Evolutionary conservation across 1,140 invertebrate species (phyloP), one percentile per base, ranked within the genome.

Genomic region (Diprion similis): DNA sequence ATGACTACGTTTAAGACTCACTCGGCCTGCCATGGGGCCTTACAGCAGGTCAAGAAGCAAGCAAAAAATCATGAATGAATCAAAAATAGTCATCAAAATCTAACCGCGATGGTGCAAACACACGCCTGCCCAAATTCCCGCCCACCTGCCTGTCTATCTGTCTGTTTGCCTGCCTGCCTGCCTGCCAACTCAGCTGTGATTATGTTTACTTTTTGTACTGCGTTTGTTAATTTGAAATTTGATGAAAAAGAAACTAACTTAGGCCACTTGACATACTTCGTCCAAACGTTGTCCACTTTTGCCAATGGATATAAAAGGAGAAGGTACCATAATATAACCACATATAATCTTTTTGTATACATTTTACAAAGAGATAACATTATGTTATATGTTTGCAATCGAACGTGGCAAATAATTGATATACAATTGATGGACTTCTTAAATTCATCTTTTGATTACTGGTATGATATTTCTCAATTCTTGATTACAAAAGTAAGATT

Each of bases 1-100:
- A 93, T 87, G 92, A 93, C 81, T 93, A 91, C 86, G 92, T 93
- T 83, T 89, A 89, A 89, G 79, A 75, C 66, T 80, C 76, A 83
- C 80, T 78, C 78, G 79, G 75, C 83, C 76, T 75, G 82, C 74
- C 68, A 77, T 78, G 81, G 76, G 73, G 78, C 51, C n/a, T 79
- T 79, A 84, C 80, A 83, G 83, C 84, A 85, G 84, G 81, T 82
- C 83, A 74, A 81, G 77, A 74, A 72, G 75, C 77, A 80, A 70
- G 72, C 9, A 68, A 70, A 6, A 65, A 51, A n/a, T 24, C 11
- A 70, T 71, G 69, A 37, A 73, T 13, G 51, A 76, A 74, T 48
- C 10, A 71, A 46, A 78, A 51, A 10, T 71, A 73, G 59, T 37
- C 72, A 75, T 46, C 70, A 71, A 77, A 78, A 68, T 68, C 66